A percentile compares a stretch with the other conserved stretches of the same genome.
Conservation (phyloP, 2,113 vertebrate genomes). For the Patagioenas fasciata region DNA sequence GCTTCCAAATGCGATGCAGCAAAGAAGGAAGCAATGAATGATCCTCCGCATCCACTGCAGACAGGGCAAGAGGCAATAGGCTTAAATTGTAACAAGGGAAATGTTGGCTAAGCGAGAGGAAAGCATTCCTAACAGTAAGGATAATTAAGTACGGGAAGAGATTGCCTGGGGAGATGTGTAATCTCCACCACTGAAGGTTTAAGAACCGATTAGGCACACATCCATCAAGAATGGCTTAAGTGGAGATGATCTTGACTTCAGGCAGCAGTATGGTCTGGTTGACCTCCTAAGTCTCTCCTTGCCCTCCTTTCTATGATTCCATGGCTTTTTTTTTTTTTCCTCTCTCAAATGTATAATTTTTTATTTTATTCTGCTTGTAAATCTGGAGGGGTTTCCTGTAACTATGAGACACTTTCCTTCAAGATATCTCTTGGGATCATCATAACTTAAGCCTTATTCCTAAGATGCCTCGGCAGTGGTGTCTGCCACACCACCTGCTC, state of each 20-base stretch:
- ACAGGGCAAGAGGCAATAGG: not conserved
- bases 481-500: not conserved
- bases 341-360: not conserved
- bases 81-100: not conserved
- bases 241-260: constrained; percentile 48
- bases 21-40: not conserved
- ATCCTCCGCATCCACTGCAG: not conserved
- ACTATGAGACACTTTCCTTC: not conserved
- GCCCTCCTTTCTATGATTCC: constrained; percentile 36
- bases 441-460: not conserved
- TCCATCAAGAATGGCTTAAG: constrained; percentile 55
- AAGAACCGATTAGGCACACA: constrained; percentile 43
- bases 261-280: constrained; percentile 21
- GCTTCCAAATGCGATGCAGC: rapidly evolving
- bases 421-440: not conserved
- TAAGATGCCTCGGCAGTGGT: not conserved
- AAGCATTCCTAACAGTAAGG: not conserved
- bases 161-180: constrained; percentile 57
- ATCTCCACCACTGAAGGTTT: constrained; percentile 43
- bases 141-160: constrained; percentile 34
- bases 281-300: constrained; percentile 53
- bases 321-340: not conserved
- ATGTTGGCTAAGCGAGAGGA: not conserved
- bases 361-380: constrained; percentile 12
- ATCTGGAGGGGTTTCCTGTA: constrained; percentile 1